Percentiles rank a stretch among this genome's conserved stretches.
phyloP scores from a whole-genome alignment of 2,888 invertebrate species.

The Temnothorax ravouxi region DNA sequence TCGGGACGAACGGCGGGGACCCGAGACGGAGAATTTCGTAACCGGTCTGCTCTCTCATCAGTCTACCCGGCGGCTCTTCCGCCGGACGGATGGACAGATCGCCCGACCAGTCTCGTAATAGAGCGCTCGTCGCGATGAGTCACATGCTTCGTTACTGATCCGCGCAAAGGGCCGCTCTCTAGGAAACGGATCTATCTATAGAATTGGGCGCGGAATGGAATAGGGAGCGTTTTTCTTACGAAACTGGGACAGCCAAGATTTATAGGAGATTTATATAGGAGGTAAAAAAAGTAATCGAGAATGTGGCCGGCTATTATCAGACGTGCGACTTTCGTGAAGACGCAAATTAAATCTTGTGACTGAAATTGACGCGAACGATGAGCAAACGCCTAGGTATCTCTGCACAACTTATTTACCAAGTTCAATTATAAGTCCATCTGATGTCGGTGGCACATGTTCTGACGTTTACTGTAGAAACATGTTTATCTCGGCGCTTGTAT shows the following conservation, averaged over 20 bases:
- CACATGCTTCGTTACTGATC: slow-evolving; percentile 35
- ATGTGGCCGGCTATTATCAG: not conserved
- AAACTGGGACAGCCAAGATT: slow-evolving; percentile 1
- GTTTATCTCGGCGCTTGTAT: not conserved
- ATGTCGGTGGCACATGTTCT: not conserved
- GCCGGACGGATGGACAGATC: slow-evolving; percentile 42
- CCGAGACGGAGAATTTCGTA: slow-evolving; percentile 54
- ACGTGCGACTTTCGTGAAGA: not conserved
- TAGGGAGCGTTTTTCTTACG: not conserved
- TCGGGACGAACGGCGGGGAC: not conserved
- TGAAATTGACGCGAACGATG: slow-evolving; percentile 2
- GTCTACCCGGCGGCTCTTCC: slow-evolving; percentile 44
- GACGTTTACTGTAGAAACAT: not conserved
- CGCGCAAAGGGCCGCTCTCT: slow-evolving; percentile 7
- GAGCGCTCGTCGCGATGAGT: slow-evolving; percentile 40
- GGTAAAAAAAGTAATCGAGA: not conserved
- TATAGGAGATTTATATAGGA: not conserved
- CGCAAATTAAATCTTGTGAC: not conserved
- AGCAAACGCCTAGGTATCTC: not conserved
- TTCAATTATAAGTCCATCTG: slow-evolving; percentile 32
- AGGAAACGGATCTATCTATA: slow-evolving; percentile 25
- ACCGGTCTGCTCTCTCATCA: slow-evolving; percentile 47
- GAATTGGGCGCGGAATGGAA: not conserved
- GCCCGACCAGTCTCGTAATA: slow-evolving; percentile 36
- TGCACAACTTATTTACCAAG: not conserved